Evolutionary conservation across 1,140 invertebrate genomes (phyloP).

Genomic region (Papilio dardanus): DNA sequence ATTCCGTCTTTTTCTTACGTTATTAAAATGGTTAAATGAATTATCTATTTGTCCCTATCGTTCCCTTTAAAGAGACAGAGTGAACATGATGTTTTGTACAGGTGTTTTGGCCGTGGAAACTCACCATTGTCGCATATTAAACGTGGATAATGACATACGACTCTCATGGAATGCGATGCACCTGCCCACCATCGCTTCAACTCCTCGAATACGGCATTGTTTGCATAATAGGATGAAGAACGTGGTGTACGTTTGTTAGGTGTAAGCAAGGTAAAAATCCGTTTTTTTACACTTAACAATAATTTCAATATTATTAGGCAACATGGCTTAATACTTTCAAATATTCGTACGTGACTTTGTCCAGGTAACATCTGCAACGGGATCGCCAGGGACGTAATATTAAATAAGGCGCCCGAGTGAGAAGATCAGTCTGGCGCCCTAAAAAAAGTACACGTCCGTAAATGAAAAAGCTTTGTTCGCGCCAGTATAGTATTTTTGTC

Average conservation of each 20-base stretch:
- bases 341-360: neutral
- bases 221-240: neutral
- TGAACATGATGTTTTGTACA: neutral
- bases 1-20: neutral
- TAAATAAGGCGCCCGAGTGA: neutral
- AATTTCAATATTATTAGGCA: neutral
- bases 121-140: neutral
- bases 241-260: neutral
- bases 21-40: neutral
- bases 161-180: neutral
- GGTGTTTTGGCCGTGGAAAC: neutral
- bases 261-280: too few relatives aligned
- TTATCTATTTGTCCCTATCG: neutral
- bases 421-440: neutral
- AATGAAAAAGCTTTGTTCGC: too few relatives aligned
- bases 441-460: neutral
- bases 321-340: neutral
- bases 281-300: neutral
- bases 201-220: neutral
- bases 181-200: neutral
- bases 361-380: neutral
- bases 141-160: neutral
- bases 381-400: neutral
- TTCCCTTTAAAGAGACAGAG: neutral
- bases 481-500: too few relatives aligned